A percentile compares a stretch with the other conserved stretches of the same genome.
Conservation (phyloP, 2,797 vertebrate species). For the Vultur gryphus region DNA sequence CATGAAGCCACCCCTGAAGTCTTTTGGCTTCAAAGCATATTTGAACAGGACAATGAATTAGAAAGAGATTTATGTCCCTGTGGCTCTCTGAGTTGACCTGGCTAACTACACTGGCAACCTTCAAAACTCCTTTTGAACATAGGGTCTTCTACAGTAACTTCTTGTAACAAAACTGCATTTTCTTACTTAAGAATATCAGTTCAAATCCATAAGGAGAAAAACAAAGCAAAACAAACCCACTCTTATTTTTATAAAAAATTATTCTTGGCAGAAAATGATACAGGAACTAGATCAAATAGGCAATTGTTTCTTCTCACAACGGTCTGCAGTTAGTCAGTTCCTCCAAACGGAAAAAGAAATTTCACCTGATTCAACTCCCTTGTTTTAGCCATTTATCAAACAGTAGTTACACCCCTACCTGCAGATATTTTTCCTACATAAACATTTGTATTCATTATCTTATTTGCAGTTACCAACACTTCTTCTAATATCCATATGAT, state of each 20-base stretch:
- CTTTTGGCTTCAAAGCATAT: background rate
- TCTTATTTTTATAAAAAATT: background rate
- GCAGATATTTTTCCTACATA: background rate
- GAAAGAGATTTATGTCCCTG: background rate
- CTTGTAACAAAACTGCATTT: background rate
- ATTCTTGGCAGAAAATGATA: background rate
- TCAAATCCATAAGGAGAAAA: background rate
- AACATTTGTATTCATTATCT: background rate
- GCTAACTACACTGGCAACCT: background rate
- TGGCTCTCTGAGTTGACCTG: background rate
- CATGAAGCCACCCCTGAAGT: background rate
- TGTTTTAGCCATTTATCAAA: background rate
- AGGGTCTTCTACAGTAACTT: background rate
- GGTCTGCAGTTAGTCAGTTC: background rate
- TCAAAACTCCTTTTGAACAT: background rate
- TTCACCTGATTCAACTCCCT: background rate
- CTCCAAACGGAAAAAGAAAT: background rate
- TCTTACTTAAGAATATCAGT: background rate
- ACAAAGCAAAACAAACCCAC: background rate
- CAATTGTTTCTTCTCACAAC: background rate
- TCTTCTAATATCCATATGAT: background rate
- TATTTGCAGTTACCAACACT: background rate
- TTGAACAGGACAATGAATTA: background rate
- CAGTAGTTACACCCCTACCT: background rate
- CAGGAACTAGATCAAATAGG: background rate